Evolutionary conservation across 2,888 invertebrate genomes (phyloP).

Genomic region (Caenorhabditis wallacei): DNA sequence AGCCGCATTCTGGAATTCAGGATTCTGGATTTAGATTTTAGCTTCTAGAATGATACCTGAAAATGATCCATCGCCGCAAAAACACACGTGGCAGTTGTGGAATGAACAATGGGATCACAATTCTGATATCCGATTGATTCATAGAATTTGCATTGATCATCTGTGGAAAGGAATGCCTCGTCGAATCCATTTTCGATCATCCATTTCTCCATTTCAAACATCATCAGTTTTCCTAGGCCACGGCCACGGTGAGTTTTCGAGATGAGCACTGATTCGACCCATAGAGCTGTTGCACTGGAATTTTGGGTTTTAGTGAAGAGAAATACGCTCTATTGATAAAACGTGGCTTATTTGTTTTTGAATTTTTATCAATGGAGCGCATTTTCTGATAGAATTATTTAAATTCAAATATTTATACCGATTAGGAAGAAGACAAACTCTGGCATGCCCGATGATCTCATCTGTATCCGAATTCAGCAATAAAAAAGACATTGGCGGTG

Average conservation of each 20-base stretch:
- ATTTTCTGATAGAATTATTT: too few relatives aligned
- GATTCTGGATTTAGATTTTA: background rate
- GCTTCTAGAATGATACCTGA: background rate
- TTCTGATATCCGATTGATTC: constrained; percentile 83
- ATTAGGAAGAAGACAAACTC: constrained; percentile 73
- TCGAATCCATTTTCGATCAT: constrained; percentile 66
- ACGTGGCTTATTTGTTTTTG: too few relatives aligned
- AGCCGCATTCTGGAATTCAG: constrained; percentile 31
- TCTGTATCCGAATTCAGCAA: constrained; percentile 60
- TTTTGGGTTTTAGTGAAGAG: too few relatives aligned
- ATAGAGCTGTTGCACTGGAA: constrained; percentile 67
- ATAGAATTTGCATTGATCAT: constrained; percentile 84
- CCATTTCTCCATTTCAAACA: constrained; percentile 83
- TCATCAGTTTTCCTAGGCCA: constrained; percentile 84
- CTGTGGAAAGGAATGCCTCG: constrained; percentile 83
- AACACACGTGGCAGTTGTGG: constrained; percentile 72
- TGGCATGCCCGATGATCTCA: constrained; percentile 73
- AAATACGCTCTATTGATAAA: too few relatives aligned
- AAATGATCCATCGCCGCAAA: constrained; percentile 64
- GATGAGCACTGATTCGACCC: constrained; percentile 79
- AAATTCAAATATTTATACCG: constrained; percentile 58
- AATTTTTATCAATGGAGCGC: too few relatives aligned
- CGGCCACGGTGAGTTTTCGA: constrained; percentile 66
- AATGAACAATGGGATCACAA: constrained; percentile 72
- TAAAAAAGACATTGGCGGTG: constrained; percentile 77